Percentiles rank a stretch among this genome's conserved stretches.
Conservation (phyloP, 2,888 invertebrate species). For the Stenurella melanura region DNA sequence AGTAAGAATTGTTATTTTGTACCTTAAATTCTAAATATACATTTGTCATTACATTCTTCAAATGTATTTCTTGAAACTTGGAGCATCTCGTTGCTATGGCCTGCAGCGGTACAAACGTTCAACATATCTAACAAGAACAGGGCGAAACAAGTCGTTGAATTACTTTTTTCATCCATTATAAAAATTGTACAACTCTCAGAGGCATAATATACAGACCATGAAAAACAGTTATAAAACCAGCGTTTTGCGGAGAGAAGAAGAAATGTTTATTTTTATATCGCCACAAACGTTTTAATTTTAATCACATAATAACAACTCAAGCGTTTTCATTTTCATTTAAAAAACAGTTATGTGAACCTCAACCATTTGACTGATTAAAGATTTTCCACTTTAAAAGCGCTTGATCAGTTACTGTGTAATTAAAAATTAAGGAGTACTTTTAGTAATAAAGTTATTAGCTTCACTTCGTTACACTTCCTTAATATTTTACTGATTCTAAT, state of each 20-base stretch:
- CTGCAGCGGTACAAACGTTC: too few relatives aligned
- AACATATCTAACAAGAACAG: too few relatives aligned
- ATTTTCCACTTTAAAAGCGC: not conserved
- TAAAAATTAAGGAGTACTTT: not conserved
- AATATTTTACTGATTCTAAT: too few relatives aligned
- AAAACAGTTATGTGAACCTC: not conserved
- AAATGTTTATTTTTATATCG: not conserved
- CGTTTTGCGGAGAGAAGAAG: not conserved
- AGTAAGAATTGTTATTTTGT: too few relatives aligned
- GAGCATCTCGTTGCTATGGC: too few relatives aligned
- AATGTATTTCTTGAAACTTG: too few relatives aligned
- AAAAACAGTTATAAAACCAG: not conserved
- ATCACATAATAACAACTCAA: not conserved
- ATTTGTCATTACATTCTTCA: too few relatives aligned
- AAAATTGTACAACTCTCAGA: not conserved
- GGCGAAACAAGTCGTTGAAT: too few relatives aligned
- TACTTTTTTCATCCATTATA: not conserved
- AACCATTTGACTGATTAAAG: not conserved
- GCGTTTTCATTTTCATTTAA: too few relatives aligned
- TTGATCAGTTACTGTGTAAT: constrained; percentile 3
- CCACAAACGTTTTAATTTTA: not conserved
- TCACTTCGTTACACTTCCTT: too few relatives aligned
- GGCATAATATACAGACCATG: not conserved
- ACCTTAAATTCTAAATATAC: too few relatives aligned
- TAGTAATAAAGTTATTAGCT: too few relatives aligned